Percentiles rank a stretch among this genome's conserved stretches.
phyloP scores from a whole-genome alignment of 2,113 vertebrate species.

The Clarias batrachus region DNA sequence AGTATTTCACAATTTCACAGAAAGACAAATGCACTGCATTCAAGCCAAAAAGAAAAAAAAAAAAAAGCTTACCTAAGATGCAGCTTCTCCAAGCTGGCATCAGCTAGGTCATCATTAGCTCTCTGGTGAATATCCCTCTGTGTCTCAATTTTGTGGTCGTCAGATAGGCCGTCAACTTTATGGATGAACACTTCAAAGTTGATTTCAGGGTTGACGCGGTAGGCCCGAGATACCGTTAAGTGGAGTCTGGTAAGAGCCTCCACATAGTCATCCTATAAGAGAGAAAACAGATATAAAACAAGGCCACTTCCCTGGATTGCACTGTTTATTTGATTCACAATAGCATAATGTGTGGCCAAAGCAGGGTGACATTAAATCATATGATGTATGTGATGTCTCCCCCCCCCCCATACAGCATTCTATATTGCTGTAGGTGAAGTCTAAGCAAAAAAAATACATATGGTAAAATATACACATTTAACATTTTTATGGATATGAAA shows the following conservation, averaged over 20 bases:
- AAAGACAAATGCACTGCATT: constrained; percentile 20
- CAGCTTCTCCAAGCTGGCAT: constrained; percentile 95
- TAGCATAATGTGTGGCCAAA: neutral
- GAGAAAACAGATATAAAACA: constrained; percentile 16
- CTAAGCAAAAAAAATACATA: neutral
- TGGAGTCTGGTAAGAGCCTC: constrained; percentile 94
- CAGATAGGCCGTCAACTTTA: constrained; percentile 97
- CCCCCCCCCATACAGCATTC: neutral
- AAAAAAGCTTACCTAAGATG: constrained; percentile 84
- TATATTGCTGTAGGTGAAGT: neutral
- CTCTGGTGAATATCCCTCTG: constrained; percentile 98
- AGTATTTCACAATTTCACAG: constrained; percentile 33
- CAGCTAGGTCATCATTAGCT: constrained; percentile 96
- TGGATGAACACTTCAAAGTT: constrained; percentile 99
- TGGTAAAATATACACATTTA: neutral
- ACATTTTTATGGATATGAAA: neutral
- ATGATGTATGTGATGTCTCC: neutral
- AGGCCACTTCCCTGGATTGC: neutral
- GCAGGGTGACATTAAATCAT: constrained; percentile 4
- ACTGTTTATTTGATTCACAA: constrained; percentile 1
- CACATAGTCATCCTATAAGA: constrained; percentile 95
- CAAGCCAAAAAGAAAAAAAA: neutral
- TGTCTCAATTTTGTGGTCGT: constrained; percentile 99
- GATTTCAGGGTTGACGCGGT: constrained; percentile 97
- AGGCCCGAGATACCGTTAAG: constrained; percentile 95